Conservation (phyloP, 2,113 vertebrate species). For the Neolamprologus toae region DNA sequence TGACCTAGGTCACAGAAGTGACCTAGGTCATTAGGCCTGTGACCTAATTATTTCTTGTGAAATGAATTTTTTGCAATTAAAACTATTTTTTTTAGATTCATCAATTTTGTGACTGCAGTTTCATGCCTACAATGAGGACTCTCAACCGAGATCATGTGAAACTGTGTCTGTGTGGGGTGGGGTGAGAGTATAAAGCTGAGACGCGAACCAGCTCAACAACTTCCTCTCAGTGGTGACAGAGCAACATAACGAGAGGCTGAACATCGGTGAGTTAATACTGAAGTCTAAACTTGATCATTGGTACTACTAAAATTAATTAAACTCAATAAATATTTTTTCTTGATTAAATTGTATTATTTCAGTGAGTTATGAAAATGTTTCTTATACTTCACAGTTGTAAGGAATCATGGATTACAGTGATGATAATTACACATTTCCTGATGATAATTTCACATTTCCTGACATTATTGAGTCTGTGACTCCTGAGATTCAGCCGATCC, state of each 20-base stretch:
- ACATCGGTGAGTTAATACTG: background rate
- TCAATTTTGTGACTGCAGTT: background rate
- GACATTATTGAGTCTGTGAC: too few relatives aligned
- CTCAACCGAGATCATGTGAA: background rate
- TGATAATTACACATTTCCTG: rapidly evolving
- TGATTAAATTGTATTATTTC: background rate
- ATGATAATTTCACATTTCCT: rapidly evolving
- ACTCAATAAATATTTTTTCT: background rate
- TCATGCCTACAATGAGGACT: background rate
- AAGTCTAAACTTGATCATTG: background rate
- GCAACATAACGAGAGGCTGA: background rate
- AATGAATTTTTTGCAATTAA: background rate
- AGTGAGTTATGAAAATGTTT: background rate
- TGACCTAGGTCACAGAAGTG: background rate
- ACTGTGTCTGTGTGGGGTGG: background rate
- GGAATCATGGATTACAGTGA: background rate
- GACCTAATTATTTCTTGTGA: background rate
- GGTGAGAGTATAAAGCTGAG: background rate
- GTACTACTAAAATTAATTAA: background rate
- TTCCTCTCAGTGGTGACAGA: background rate
- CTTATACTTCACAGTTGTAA: background rate
- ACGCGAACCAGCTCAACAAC: background rate
- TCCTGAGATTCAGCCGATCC: too few relatives aligned
- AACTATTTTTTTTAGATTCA: background rate
- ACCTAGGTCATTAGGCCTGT: background rate